Evolutionary conservation across 2,113 vertebrate species (phyloP), one percentile per base, ranked within the genome.

Genomic region (Cettia cetti): DNA sequence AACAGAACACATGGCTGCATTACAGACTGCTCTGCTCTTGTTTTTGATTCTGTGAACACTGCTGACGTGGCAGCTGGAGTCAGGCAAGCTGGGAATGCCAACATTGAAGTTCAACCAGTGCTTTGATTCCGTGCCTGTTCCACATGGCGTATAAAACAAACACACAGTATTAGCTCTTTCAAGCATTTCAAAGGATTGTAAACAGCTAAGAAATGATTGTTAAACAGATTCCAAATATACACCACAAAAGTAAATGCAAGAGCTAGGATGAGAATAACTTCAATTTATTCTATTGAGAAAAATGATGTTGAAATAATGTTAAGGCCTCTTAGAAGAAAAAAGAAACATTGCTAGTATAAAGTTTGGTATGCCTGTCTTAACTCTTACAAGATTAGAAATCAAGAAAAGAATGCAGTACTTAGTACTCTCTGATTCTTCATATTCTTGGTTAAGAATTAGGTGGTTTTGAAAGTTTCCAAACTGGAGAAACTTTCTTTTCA

Each of bases 81-180:
- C 74, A 94, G 94, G 74, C 71, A 90, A 94, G 81, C 75, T 89
- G 42, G 3, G 8, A 96, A 95, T 50, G 63, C 21, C 57, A 69
- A 26, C 3, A 21, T 0, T 93, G 50, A 95, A 75, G 60, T 91
- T 95, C 92, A 93, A 81, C 45, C 65, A 63, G 33, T 64, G 6
- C 72, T 96, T 94, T 96, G 81, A 81, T 94, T 80, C 65, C 68
- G 39, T 92, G 54, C 17, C 50, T 97, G n/a, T 82, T 90, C 71
- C 53, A 79, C 27, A 37, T 66, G 22, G 33, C 19, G 33, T 74
- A 90, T 76, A 94, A 96, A 96, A 47, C 57, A 96, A 95, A 92
- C 16, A 89, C 22, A 10, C 3, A 80, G 22, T 60, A 44, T 68
- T 91, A 94, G 8, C 42, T 69, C 40, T 97, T 95, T 91, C 75